Evolutionary conservation across 1,140 invertebrate species (phyloP).

Genomic region (Platyura marginata): DNA sequence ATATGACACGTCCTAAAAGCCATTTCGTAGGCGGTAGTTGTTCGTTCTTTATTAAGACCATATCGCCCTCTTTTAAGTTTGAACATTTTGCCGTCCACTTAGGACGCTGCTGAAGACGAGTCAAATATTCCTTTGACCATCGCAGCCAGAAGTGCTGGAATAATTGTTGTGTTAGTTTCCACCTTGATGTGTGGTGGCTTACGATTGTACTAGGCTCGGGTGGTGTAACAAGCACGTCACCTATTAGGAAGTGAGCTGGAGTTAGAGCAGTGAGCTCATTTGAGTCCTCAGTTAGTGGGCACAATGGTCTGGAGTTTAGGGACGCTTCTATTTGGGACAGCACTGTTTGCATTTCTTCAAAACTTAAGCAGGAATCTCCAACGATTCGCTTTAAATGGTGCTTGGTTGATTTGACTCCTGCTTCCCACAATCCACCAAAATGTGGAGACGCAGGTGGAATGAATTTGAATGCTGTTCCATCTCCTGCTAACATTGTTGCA

Average conservation of each 20-base stretch:
- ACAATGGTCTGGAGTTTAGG: constrained; percentile 16
- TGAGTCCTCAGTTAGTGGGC: constrained; percentile 10
- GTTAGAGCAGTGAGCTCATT: constrained; percentile 16
- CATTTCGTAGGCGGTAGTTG: constrained; percentile 11
- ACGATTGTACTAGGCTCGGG: constrained; percentile 5
- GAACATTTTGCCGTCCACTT: constrained; percentile 9
- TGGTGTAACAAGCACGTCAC: constrained; percentile 9
- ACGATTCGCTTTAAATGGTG: constrained; percentile 9
- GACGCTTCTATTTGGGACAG: constrained; percentile 13
- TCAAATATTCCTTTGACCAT: constrained; percentile 12
- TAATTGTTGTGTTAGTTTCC: constrained; percentile 8
- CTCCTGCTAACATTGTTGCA: background rate
- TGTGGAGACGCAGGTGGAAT: constrained; percentile 10
- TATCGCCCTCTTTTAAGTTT: constrained; percentile 7
- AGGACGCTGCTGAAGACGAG: constrained; percentile 5
- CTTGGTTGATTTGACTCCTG: constrained; percentile 12
- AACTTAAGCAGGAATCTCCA: constrained; percentile 8
- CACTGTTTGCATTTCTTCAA: constrained; percentile 12
- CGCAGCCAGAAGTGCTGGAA: constrained; percentile 10
- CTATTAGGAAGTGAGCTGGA: constrained; percentile 23
- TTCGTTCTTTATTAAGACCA: constrained; percentile 11
- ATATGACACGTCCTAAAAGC: constrained; percentile 8
- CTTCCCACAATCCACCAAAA: constrained; percentile 12
- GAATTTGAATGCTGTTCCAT: constrained; percentile 12
- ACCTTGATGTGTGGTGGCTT: constrained; percentile 7